Conservation (phyloP, 1,140 invertebrate genomes). For the Saccostrea echinata region DNA sequence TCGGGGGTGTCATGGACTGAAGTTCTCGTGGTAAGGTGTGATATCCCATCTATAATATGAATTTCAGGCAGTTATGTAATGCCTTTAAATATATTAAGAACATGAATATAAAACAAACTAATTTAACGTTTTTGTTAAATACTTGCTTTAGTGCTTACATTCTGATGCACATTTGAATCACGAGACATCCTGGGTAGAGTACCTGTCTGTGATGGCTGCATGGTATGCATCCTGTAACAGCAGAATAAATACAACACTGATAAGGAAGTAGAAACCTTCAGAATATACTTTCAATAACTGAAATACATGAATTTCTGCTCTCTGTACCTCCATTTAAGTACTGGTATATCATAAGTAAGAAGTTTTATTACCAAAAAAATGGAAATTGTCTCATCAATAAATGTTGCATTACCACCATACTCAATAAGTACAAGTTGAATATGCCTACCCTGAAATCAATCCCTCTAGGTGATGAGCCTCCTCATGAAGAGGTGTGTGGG, state of each 20-base stretch:
- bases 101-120: neutral
- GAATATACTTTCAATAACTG: neutral
- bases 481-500: neutral
- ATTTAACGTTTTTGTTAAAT: neutral
- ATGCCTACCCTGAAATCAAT: neutral
- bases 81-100: neutral
- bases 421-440: neutral
- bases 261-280: neutral
- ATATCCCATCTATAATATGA: neutral
- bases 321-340: no score
- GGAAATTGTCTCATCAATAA: neutral
- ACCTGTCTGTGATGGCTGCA: neutral
- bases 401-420: neutral
- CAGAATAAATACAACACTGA: neutral
- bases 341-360: neutral
- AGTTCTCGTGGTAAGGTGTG: neutral
- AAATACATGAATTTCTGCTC: no score
- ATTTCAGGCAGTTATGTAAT: neutral
- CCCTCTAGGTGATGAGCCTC: neutral
- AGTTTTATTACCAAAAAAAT: neutral
- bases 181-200: constrained; percentile 8
- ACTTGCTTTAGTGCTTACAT: neutral
- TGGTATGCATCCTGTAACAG: neutral
- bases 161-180: neutral
- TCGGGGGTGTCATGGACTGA: neutral